A percentile compares a stretch with the other conserved stretches of the same genome.
phyloP scores from a whole-genome alignment of 2,888 invertebrate genomes.

The Petrolisthes cinctipes region DNA sequence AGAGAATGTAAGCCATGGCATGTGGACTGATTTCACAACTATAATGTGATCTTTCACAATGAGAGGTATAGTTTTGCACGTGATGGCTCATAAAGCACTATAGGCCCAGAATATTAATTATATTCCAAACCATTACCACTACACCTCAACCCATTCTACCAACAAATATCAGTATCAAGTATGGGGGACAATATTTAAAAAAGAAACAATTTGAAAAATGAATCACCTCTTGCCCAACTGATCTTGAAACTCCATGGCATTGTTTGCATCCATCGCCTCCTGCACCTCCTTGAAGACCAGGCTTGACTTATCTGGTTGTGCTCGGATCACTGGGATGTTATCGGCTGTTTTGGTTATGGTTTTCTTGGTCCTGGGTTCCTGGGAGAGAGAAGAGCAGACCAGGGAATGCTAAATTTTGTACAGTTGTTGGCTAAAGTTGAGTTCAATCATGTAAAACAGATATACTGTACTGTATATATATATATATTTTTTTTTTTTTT shows the following conservation, averaged over 20 bases:
- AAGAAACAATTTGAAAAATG: too few relatives aligned
- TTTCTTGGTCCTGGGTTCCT: neutral
- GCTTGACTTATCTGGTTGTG: conserved; percentile 27
- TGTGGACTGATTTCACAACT: too few relatives aligned
- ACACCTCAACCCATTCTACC: too few relatives aligned
- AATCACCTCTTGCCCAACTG: conserved; percentile 18
- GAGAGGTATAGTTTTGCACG: too few relatives aligned
- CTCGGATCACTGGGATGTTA: conserved; percentile 20
- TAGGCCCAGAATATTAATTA: too few relatives aligned
- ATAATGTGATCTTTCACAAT: neutral
- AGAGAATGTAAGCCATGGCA: neutral
- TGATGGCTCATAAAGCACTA: too few relatives aligned
- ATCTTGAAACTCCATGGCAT: conserved; percentile 38
- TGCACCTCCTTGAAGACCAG: conserved; percentile 40
- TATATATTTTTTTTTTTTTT: too few relatives aligned
- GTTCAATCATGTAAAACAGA: conserved; percentile 1
- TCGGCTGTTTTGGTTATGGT: neutral
- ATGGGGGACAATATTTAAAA: too few relatives aligned
- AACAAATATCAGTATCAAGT: too few relatives aligned
- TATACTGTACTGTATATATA: too few relatives aligned
- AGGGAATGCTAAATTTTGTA: neutral
- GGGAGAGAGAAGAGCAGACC: neutral
- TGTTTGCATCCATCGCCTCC: conserved; percentile 38
- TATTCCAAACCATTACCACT: too few relatives aligned
- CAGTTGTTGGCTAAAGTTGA: neutral